phyloP scores from a whole-genome alignment of 2,888 invertebrate species.

The Cheilosia impressa region DNA sequence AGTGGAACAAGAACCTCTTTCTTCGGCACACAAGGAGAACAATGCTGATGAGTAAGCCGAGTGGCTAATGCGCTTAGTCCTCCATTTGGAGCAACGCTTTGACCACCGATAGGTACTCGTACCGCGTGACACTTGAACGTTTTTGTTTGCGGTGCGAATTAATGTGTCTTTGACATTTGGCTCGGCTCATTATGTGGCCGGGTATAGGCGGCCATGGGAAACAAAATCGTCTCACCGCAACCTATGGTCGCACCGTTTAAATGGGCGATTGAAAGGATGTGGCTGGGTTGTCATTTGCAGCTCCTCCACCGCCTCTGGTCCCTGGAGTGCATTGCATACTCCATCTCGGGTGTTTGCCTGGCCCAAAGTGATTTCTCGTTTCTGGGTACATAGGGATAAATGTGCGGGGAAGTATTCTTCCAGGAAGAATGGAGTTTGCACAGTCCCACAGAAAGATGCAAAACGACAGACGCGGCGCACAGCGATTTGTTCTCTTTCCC shows the following conservation, averaged over 20 bases:
- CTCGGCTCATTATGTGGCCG: constrained; percentile 12
- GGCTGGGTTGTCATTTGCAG: constrained; percentile 33
- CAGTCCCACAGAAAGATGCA: constrained; percentile 6
- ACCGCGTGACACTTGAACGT: not conserved
- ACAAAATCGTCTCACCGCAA: constrained; percentile 59
- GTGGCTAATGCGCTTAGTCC: constrained; percentile 27
- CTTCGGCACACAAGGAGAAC: constrained; percentile 24
- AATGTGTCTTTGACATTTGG: constrained; percentile 32
- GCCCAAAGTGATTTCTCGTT: constrained; percentile 25
- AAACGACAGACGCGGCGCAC: not conserved
- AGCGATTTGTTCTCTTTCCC: constrained; percentile 55
- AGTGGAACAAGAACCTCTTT: constrained; percentile 38
- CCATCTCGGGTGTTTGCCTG: constrained; percentile 28
- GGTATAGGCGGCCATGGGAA: constrained; percentile 50
- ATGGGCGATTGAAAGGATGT: constrained; percentile 28
- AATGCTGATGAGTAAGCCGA: constrained; percentile 59
- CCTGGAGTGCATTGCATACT: constrained; percentile 52
- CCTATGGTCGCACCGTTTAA: constrained; percentile 4
- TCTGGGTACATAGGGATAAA: not conserved
- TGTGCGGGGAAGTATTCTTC: constrained; percentile 10
- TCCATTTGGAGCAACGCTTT: constrained; percentile 21
- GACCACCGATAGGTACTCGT: constrained; percentile 23
- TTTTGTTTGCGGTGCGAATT: constrained; percentile 54
- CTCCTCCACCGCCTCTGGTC: constrained; percentile 22
- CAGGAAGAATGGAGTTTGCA: constrained; percentile 40